A percentile compares a stretch with the other conserved stretches of the same genome.
phyloP scores from a whole-genome alignment of 2,113 vertebrate genomes.

The Crotophaga sulcirostris region DNA sequence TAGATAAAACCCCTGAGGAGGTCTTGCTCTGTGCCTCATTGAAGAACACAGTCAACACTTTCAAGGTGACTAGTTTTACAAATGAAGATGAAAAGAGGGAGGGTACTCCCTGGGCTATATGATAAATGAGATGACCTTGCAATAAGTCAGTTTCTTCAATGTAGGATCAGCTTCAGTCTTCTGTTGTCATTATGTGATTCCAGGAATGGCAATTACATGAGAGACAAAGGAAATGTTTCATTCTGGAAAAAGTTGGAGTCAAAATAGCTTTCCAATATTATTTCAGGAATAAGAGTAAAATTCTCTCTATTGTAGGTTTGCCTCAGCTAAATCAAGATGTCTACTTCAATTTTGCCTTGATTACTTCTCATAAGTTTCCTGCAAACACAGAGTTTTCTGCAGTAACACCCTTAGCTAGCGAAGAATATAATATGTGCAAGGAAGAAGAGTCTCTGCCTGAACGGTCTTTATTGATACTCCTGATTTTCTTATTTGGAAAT shows the following conservation, averaged over 20 bases:
- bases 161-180: background rate
- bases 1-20: background rate
- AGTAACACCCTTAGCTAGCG: background rate
- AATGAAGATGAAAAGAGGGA: background rate
- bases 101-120: background rate
- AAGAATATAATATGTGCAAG: background rate
- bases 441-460: background rate
- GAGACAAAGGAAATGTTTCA: background rate
- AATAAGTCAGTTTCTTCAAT: background rate
- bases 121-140: background rate
- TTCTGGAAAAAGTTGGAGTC: background rate
- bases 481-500: background rate
- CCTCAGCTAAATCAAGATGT: background rate
- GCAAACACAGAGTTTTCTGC: background rate
- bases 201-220: background rate
- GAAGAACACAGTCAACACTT: background rate
- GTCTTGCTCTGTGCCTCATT: background rate
- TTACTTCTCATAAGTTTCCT: background rate
- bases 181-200: background rate
- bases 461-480: background rate
- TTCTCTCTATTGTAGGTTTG: background rate
- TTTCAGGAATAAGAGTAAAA: background rate
- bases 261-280: background rate
- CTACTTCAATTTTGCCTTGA: background rate
- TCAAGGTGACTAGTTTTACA: background rate